Conservation (phyloP, 2,113 vertebrate genomes). For the Spea multiplicata region DNA sequence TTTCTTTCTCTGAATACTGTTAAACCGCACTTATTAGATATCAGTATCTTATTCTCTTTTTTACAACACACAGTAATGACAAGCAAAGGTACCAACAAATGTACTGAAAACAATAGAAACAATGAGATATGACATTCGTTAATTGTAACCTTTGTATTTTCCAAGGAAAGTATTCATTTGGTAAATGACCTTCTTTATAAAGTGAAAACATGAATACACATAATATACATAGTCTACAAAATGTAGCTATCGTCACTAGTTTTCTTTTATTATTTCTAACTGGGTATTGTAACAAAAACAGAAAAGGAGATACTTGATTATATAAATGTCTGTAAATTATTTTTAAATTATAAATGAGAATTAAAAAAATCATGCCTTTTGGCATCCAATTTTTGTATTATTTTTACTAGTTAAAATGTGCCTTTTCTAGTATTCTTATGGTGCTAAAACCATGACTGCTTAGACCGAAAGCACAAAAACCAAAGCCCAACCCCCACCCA, state of each 20-base stretch:
- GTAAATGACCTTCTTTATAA: background rate
- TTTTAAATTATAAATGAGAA: background rate
- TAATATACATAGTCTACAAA: background rate
- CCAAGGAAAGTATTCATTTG: background rate
- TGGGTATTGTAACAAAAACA: background rate
- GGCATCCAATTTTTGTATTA: background rate
- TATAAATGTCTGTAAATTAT: too few relatives aligned
- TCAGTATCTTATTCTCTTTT: background rate
- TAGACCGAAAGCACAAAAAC: too few relatives aligned
- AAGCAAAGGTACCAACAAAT: conserved; percentile 4
- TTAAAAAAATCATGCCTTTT: background rate
- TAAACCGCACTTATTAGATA: background rate
- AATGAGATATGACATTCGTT: background rate
- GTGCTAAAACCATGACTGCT: too few relatives aligned
- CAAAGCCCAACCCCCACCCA: too few relatives aligned
- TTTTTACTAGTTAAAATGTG: background rate
- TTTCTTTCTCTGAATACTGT: background rate
- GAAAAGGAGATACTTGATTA: background rate
- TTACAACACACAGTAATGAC: conserved; percentile 1
- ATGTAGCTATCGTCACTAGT: too few relatives aligned
- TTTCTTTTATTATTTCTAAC: background rate
- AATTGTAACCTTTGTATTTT: conserved; percentile 1
- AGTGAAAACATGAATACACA: background rate
- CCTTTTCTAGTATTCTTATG: too few relatives aligned
- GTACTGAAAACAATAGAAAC: conserved; percentile 16